Percentiles rank a stretch among this genome's conserved stretches.
Evolutionary conservation across 2,888 invertebrate genomes (phyloP).

Genomic region (Andrena marginata): DNA sequence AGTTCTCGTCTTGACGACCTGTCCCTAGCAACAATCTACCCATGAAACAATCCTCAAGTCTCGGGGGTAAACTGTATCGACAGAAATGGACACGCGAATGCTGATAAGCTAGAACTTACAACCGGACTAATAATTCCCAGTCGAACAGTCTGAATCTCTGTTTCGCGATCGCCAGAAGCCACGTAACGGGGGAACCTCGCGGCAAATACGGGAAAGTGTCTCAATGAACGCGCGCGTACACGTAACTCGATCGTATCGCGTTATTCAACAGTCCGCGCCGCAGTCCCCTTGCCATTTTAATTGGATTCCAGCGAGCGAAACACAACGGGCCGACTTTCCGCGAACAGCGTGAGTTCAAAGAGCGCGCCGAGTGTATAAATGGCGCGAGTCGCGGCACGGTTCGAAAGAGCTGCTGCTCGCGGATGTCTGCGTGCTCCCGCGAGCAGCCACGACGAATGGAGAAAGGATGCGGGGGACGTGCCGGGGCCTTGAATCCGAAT

Average conservation of each 20-base stretch:
- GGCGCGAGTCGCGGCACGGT: not conserved
- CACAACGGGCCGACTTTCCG: conserved; percentile 13
- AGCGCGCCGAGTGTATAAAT: conserved; percentile 5
- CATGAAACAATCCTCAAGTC: too few relatives aligned
- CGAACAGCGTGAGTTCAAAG: conserved; percentile 21
- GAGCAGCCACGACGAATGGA: not conserved
- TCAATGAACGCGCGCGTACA: not conserved
- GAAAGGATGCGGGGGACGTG: conserved; percentile 50
- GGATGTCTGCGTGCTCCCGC: too few relatives aligned
- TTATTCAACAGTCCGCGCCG: not conserved
- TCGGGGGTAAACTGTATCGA: too few relatives aligned
- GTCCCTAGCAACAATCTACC: too few relatives aligned
- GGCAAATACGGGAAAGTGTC: not conserved
- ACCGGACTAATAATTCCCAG: too few relatives aligned
- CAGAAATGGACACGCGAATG: too few relatives aligned
- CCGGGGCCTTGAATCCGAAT: conserved; percentile 51
- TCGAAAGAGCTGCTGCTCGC: conserved; percentile 1
- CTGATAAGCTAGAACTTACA: too few relatives aligned
- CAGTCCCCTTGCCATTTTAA: conserved; percentile 15
- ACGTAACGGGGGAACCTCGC: not conserved
- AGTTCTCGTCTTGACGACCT: too few relatives aligned
- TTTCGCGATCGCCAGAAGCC: not conserved
- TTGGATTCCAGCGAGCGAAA: conserved; percentile 18
- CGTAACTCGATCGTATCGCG: conserved; percentile 3
- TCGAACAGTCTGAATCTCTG: too few relatives aligned